Conservation (phyloP, 2,888 invertebrate genomes). For the Autographa gamma region DNA sequence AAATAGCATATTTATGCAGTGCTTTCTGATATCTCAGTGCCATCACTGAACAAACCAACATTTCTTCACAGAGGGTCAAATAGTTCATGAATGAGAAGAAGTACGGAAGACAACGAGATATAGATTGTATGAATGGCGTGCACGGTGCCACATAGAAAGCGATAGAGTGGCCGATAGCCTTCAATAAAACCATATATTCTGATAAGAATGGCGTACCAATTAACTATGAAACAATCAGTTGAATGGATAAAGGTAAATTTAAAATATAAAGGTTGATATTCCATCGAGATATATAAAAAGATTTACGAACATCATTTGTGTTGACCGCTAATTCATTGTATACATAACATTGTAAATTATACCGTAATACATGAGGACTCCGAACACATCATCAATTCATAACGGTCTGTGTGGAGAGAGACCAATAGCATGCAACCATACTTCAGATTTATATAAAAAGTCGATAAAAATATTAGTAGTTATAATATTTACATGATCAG, state of each 20-base stretch:
- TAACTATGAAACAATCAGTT: not conserved
- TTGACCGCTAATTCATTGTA: slow-evolving; percentile 18
- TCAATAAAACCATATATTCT: not conserved
- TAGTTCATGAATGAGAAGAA: not conserved
- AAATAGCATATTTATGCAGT: slow-evolving; percentile 8
- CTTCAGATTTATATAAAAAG: slow-evolving; percentile 48
- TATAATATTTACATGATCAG: slow-evolving; percentile 63
- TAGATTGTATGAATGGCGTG: not conserved
- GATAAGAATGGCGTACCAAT: not conserved
- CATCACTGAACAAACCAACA: not conserved
- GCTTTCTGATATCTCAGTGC: not conserved
- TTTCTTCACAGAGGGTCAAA: not conserved
- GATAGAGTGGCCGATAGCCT: not conserved
- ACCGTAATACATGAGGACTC: slow-evolving; percentile 9
- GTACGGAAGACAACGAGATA: not conserved
- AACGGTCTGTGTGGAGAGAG: slow-evolving; percentile 14
- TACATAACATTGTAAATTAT: slow-evolving; percentile 8
- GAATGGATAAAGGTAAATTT: not conserved
- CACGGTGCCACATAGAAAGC: not conserved
- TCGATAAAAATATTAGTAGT: slow-evolving; percentile 43
- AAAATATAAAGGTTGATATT: not conserved
- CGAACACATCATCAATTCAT: slow-evolving; percentile 17
- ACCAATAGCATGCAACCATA: slow-evolving; percentile 29
- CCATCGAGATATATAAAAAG: not conserved
- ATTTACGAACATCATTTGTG: slow-evolving; percentile 2